Evolutionary conservation across 2,888 invertebrate species (phyloP), one percentile per base, ranked within the genome.

Genomic region (Clepsis dumicolana): DNA sequence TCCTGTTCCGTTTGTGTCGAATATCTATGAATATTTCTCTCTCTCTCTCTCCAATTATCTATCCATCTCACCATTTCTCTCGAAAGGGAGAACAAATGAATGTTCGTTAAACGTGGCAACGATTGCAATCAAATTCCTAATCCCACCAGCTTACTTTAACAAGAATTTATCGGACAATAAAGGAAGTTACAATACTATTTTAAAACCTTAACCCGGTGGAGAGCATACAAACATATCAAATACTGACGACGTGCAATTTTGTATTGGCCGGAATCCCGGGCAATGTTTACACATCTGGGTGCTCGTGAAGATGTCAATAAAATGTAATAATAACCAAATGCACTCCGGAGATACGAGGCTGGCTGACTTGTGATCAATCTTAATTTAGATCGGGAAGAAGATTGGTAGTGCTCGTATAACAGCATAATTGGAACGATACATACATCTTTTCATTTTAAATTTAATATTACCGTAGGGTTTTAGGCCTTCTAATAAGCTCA

Each of bases 221-320:
- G 59, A 16, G 10, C 5, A 18, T 44, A 44, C 57, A 24, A 48
- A 48, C 27, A 44, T 56, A 41, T 1, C 18, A 53, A 59, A 65
- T 35, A 27, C 29, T 29, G 16, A 50, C 35, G 50, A 38, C 27
- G 53, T 56, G 44, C 59, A 65, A 56, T 62, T 56, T 65, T 35
- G 56, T 52, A 56, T 52, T 59, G 59, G 72, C 72, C 76, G 80
- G 81, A 85, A 83, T 84, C 80, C 80, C 77, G 75, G 75, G 73
- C 72, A 74, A 72, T 89, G 89, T 89, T 91, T 89, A 85, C 86
- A 89, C 87, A 89, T 90, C 88, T 90, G 88, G 81, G 80, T 77
- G 80, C 77, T 79, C 78, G 82, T 88, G 85, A 88, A 88, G 83
- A 79, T 74, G 82, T 77, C 78, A 80, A 85, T 87, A 83, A 85